A percentile compares a stretch with the other conserved stretches of the same genome.
These are phyloP conservation scores for Rhinogobius similis DNA, from an alignment of 2,113 vertebrate species.

Conservation along the genomic window DNA sequence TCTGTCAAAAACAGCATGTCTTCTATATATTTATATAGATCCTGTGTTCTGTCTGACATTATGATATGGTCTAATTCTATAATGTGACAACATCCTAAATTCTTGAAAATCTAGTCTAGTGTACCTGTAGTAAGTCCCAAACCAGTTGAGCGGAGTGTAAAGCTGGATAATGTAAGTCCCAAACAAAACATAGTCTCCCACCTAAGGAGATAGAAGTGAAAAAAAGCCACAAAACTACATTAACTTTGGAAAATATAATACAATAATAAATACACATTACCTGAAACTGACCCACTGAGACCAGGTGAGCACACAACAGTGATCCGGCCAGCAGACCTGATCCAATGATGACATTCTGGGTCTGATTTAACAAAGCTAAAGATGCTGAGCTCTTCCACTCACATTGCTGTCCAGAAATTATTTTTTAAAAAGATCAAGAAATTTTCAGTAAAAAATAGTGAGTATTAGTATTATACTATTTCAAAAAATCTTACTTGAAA, in stretches of 20 bases:
- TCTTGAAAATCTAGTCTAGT: too few species aligned
- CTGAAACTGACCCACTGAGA: constrained; percentile 83
- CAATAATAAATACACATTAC: constrained; percentile 56
- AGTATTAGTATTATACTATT: too few species aligned
- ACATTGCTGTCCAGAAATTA: constrained; percentile 63
- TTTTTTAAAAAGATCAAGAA: neutral
- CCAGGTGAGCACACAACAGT: constrained; percentile 85
- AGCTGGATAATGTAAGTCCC: constrained; percentile 93
- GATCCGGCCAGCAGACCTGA: constrained; percentile 85
- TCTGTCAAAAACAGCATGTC: too few species aligned
- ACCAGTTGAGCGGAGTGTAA: constrained; percentile 92
- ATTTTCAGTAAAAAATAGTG: neutral
- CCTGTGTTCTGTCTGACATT: too few species aligned
- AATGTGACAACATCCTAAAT: too few species aligned
- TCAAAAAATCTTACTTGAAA: constrained; percentile 82
- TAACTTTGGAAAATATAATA: neutral
- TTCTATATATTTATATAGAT: too few species aligned
- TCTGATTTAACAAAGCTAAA: constrained; percentile 87
- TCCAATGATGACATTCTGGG: constrained; percentile 89
- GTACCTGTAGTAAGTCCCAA: constrained; percentile 94
- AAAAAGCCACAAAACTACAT: neutral
- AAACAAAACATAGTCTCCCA: constrained; percentile 91
- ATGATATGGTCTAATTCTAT: too few species aligned
- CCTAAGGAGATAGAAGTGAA: constrained; percentile 38
- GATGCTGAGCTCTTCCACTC: constrained; percentile 91